phyloP scores from a whole-genome alignment of 2,888 invertebrate genomes.

The Agrochola lota region DNA sequence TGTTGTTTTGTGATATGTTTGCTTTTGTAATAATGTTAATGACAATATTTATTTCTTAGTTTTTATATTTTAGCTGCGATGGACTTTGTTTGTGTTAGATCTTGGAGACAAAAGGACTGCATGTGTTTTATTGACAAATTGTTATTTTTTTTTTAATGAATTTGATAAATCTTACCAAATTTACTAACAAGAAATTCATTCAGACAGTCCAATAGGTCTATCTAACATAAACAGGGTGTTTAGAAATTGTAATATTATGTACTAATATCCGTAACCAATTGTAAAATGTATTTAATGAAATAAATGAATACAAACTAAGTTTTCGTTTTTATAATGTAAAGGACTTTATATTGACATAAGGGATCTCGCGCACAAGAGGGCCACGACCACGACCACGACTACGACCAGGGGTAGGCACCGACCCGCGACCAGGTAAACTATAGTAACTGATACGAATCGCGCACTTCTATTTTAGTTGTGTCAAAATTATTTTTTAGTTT shows the following conservation, averaged over 20 bases:
- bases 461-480: too few species aligned
- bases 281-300: slow-evolving; percentile 77
- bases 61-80: slow-evolving; percentile 55
- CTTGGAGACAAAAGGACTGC: slow-evolving; percentile 34
- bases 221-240: slow-evolving; percentile 63
- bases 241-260: slow-evolving; percentile 58
- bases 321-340: slow-evolving; percentile 8
- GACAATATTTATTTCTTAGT: slow-evolving; percentile 65
- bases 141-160: not conserved
- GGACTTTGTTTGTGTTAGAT: slow-evolving; percentile 61
- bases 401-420: too few species aligned
- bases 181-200: slow-evolving; percentile 16
- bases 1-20: slow-evolving; percentile 66
- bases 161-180: slow-evolving; percentile 5
- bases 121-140: not conserved
- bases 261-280: slow-evolving; percentile 75
- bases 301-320: slow-evolving; percentile 64
- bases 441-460: too few species aligned
- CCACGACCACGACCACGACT: too few species aligned
- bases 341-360: not conserved
- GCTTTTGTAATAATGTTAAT: slow-evolving; percentile 63
- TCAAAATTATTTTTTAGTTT: too few species aligned
- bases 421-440: too few species aligned
- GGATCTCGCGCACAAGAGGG: too few species aligned
- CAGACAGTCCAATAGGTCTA: slow-evolving; percentile 43